Percentiles rank a stretch among this genome's conserved stretches.
These are phyloP conservation scores for Meloidogyne floridensis DNA, from an alignment of 1,140 invertebrate species.

Conservation along the genomic window DNA sequence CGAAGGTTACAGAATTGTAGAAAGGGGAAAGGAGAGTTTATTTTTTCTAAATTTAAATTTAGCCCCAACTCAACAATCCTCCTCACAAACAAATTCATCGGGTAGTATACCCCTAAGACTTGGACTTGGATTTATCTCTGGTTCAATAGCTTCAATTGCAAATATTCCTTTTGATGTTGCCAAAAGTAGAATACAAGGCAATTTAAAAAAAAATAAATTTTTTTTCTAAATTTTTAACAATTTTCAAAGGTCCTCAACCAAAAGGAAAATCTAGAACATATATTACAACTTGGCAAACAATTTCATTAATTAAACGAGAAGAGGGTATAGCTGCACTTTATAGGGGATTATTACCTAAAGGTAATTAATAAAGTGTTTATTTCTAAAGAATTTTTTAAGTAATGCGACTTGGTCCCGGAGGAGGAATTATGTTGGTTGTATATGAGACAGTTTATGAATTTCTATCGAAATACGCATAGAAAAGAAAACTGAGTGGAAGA, in stretches of 20 bases:
- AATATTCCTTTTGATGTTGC: constrained; percentile 95
- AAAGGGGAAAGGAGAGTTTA: too few relatives aligned
- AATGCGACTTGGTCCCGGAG: constrained; percentile 83
- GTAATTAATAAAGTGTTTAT: neutral
- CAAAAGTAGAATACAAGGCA: constrained; percentile 83
- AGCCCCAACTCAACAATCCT: neutral
- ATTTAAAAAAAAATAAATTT: neutral
- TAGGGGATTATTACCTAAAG: constrained; percentile 82
- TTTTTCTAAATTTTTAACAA: constrained; percentile 1
- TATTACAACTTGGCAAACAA: constrained; percentile 75
- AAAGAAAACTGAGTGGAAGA: neutral
- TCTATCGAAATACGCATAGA: constrained; percentile 67
- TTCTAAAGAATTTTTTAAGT: constrained; percentile 70
- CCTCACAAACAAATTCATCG: constrained; percentile 66
- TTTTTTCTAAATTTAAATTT: constrained; percentile 44
- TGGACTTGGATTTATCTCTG: constrained; percentile 80
- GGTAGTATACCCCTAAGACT: constrained; percentile 76
- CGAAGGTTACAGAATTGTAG: too few relatives aligned
- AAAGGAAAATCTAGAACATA: constrained; percentile 73
- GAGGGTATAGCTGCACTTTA: constrained; percentile 86
- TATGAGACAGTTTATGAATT: constrained; percentile 74
- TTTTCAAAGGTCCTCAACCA: constrained; percentile 76
- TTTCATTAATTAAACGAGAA: constrained; percentile 75
- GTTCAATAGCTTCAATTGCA: constrained; percentile 79
- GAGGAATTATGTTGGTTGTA: constrained; percentile 84